These are phyloP conservation scores for Embiotoca jacksoni DNA, from an alignment of 2,113 vertebrate species.

Conservation along the genomic window DNA sequence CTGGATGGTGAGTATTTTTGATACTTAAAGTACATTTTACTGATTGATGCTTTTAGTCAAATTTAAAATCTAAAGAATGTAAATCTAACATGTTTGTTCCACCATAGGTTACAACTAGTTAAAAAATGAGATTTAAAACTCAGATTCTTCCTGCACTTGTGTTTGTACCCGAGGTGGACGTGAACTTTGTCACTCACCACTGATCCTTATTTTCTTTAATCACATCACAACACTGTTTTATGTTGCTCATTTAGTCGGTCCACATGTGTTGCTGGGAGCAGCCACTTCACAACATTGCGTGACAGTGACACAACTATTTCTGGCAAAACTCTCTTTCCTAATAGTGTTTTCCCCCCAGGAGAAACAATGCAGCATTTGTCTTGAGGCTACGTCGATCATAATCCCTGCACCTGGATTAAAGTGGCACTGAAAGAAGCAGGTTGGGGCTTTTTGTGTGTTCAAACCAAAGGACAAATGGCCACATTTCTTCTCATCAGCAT, in stretches of 20 bases:
- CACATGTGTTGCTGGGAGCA: not conserved
- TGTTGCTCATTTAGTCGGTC: not conserved
- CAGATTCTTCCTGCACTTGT: no score
- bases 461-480: constrained; percentile 36
- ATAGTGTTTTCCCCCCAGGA: constrained; percentile 51
- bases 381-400: constrained; percentile 42
- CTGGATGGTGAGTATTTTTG: no score
- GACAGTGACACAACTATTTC: constrained; percentile 11
- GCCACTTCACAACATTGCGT: constrained; percentile 28
- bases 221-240: constrained; percentile 5
- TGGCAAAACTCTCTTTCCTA: constrained; percentile 35
- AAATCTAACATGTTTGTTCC: no score
- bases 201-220: not conserved
- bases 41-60: no score
- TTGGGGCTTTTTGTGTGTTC: constrained; percentile 32
- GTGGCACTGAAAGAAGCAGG: constrained; percentile 49
- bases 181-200: no score
- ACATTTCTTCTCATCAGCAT: constrained; percentile 27
- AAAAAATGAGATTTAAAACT: no score
- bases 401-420: constrained; percentile 74
- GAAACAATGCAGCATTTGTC: constrained; percentile 75
- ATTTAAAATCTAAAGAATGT: no score
- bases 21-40: no score
- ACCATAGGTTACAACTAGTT: no score
- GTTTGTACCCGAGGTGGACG: no score